Evolutionary conservation across 2,888 invertebrate genomes (phyloP).

Genomic region (Platypus cylindrus): DNA sequence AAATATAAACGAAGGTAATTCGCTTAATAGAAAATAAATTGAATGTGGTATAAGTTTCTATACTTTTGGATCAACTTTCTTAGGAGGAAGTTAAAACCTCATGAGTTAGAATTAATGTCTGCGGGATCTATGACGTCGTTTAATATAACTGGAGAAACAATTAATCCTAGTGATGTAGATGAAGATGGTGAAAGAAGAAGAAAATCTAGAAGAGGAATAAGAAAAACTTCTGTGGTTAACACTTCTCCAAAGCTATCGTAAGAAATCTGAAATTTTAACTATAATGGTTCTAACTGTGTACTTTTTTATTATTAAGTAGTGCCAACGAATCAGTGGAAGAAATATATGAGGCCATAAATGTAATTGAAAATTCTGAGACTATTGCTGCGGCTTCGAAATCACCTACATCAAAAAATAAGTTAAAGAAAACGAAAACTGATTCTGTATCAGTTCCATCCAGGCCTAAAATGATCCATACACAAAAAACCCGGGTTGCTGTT

Average conservation of each 20-base stretch:
- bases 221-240: no score
- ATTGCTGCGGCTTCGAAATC: conserved; percentile 36
- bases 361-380: conserved; percentile 35
- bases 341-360: conserved; percentile 33
- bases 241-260: no score
- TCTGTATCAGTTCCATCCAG: conserved; percentile 35
- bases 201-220: conserved; percentile 19
- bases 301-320: conserved; percentile 8
- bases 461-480: conserved; percentile 69
- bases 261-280: neutral
- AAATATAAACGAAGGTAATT: conserved; percentile 59
- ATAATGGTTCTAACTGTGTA: no score
- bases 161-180: no score
- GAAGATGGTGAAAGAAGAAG: conserved; percentile 25
- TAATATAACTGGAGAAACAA: no score
- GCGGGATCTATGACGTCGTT: no score
- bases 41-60: neutral
- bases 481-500: conserved; percentile 44
- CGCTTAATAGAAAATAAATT: neutral
- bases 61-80: conserved; percentile 2
- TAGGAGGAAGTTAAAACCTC: conserved; percentile 54
- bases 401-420: conserved; percentile 22
- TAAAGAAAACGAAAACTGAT: conserved; percentile 23
- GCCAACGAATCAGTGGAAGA: conserved; percentile 33
- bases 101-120: conserved; percentile 40